Evolutionary conservation across 2,113 vertebrate species (phyloP), one percentile per base, ranked within the genome.

Genomic region (Emydocephalus ijimae): DNA sequence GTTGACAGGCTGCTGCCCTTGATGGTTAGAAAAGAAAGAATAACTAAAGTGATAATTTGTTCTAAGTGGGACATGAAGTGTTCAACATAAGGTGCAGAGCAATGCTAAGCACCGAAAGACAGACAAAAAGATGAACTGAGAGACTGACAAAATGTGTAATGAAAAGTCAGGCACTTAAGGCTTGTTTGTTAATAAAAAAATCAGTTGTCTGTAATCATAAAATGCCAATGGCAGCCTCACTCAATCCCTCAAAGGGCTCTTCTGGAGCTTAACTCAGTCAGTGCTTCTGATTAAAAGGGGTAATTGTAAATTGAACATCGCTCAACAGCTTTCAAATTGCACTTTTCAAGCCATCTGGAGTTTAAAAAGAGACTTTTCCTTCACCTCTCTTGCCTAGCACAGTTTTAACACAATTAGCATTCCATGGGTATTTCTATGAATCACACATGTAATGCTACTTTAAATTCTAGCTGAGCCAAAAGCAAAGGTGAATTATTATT

Each of bases 391-490:
- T 90, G 43, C 43, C 0, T 18, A 93, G 59, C 93, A 0, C 64
- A 90, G 15, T 7, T 87, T n/a, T 10, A 52, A 54, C 1, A 0
- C 2, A 1, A 0, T 92, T 50, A 85, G 93, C 18, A 43, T 7
- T 90, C 91, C 0, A 55, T 54, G 39, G 57, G 5, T 93, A 95
- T 95, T 94, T 95, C 95, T 94, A 94, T 59, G 89, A 94, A 94
- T 95, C 87, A 85, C 93, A 6, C 95, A 89, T 93, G 48, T 95
- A 94, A 93, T 94, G 91, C 94, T 88, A 4, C 91, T 14, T 94
- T 93, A 94, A 94, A 95, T 92, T 91, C 50, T 90, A 90, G 89
- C 29, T 91, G 93, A 96, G 96, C 96, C 94, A 93, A 95, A 96
- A 95, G 94, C 94, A 91, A 96, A 55, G 85, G 34, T 39, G 34